These are phyloP conservation scores for Steinernema khuongi DNA, from an alignment of 1,140 invertebrate species.

Conservation along the genomic window DNA sequence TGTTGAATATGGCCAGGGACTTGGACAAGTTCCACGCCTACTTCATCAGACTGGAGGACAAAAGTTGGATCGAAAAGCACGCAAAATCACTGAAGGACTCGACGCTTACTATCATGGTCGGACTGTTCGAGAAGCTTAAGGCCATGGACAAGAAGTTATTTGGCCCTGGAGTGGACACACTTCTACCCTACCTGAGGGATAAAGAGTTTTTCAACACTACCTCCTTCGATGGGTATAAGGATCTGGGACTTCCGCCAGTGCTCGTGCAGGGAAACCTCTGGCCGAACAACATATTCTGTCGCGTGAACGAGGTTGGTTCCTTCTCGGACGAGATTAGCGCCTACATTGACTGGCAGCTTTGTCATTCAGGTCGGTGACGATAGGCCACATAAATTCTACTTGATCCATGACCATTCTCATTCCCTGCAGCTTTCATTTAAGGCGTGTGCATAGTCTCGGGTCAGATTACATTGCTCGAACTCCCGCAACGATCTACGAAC, in stretches of 20 bases:
- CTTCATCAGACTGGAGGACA: conserved; percentile 10
- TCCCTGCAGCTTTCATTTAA: too few relatives aligned
- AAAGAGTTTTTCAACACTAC: conserved; percentile 2
- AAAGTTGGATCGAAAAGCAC: not conserved
- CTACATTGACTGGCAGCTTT: conserved; percentile 25
- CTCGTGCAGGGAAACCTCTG: conserved; percentile 21
- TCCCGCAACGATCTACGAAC: too few relatives aligned
- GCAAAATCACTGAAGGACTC: not conserved
- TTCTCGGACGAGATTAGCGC: conserved; percentile 12
- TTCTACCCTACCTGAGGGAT: not conserved
- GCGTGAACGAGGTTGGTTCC: not conserved
- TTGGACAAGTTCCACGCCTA: conserved; percentile 12
- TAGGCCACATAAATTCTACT: not conserved
- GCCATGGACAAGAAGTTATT: not conserved
- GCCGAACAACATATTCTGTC: conserved; percentile 25
- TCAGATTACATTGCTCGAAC: too few relatives aligned
- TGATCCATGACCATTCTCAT: too few relatives aligned
- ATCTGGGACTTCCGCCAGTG: not conserved
- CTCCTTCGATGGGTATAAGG: not conserved
- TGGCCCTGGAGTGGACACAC: not conserved
- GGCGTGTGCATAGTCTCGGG: too few relatives aligned
- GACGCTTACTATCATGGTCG: not conserved
- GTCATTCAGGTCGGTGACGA: not conserved
- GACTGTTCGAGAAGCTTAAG: conserved; percentile 8
- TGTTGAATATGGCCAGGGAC: conserved; percentile 13